phyloP scores from a whole-genome alignment of 2,113 vertebrate genomes.

The Sturnus vulgaris region DNA sequence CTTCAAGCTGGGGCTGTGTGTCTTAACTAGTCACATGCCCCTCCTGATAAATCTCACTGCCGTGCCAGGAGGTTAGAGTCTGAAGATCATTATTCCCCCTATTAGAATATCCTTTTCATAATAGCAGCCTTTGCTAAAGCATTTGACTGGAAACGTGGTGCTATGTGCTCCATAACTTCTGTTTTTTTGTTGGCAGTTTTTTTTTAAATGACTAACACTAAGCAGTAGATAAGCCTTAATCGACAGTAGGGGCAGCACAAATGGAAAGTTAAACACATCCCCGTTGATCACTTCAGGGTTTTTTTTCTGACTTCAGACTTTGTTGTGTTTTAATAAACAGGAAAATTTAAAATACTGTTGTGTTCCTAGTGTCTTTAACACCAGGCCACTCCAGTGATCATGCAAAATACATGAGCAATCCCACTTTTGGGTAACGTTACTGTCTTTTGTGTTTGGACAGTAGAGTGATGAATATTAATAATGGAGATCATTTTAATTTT shows the following conservation, averaged over 20 bases:
- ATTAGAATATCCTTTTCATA: constrained; percentile 60
- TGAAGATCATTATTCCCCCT: constrained; percentile 68
- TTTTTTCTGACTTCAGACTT: background rate
- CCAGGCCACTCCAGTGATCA: background rate
- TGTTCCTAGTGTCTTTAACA: background rate
- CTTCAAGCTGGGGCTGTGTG: constrained; percentile 68
- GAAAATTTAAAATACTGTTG: background rate
- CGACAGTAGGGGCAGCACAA: constrained; percentile 29
- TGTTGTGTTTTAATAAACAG: background rate
- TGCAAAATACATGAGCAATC: background rate
- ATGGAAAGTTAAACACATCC: constrained; percentile 53
- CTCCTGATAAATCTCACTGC: constrained; percentile 73
- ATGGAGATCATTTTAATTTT: background rate
- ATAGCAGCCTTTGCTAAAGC: constrained; percentile 31
- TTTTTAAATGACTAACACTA: background rate
- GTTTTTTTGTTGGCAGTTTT: background rate
- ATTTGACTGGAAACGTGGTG: background rate
- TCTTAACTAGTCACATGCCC: constrained; percentile 81
- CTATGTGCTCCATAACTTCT: constrained; percentile 1
- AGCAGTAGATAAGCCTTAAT: constrained; percentile 52
- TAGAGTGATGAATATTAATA: background rate
- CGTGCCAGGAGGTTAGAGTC: constrained; percentile 77
- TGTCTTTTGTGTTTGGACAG: background rate
- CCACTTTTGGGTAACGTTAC: background rate
- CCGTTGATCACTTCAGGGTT: background rate